Percentiles rank a stretch among this genome's conserved stretches.
Conservation (phyloP, 2,113 vertebrate species). For the Embiotoca jacksoni region DNA sequence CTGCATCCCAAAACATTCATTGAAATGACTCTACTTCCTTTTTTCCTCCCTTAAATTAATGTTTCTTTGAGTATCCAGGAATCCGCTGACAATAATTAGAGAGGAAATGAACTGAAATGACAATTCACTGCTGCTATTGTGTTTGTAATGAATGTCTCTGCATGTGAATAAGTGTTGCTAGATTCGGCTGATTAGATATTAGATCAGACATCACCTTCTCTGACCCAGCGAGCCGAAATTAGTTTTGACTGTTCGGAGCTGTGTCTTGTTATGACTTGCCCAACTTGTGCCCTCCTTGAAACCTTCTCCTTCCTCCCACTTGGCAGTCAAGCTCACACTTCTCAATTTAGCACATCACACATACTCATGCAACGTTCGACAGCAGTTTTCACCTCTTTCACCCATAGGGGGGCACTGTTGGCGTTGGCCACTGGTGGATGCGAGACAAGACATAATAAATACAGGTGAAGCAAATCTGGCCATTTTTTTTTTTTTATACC, state of each 20-base stretch:
- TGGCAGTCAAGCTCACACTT: constrained; percentile 36
- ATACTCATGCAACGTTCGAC: background rate
- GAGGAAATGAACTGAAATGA: background rate
- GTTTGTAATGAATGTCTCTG: constrained; percentile 1
- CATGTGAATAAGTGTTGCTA: background rate
- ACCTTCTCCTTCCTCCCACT: constrained; percentile 53
- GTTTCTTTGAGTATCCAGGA: background rate
- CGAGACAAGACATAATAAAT: background rate
- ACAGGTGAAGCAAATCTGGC: constrained; percentile 11
- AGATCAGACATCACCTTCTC: constrained; percentile 14
- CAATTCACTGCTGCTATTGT: background rate
- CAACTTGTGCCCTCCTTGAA: constrained; percentile 43
- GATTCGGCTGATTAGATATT: background rate
- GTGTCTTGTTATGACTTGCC: constrained; percentile 39
- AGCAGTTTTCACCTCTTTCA: background rate
- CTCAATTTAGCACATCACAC: constrained; percentile 55
- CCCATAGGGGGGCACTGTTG: constrained; percentile 59
- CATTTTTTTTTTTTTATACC: background rate
- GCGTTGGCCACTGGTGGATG: background rate
- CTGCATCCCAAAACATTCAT: background rate
- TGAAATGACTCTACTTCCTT: constrained; percentile 2
- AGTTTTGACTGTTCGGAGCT: constrained; percentile 11
- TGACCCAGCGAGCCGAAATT: constrained; percentile 5
- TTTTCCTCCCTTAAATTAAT: background rate
- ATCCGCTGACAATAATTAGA: background rate